Conservation (phyloP, 2,888 invertebrate species). For the Leucoptera coffeella region DNA sequence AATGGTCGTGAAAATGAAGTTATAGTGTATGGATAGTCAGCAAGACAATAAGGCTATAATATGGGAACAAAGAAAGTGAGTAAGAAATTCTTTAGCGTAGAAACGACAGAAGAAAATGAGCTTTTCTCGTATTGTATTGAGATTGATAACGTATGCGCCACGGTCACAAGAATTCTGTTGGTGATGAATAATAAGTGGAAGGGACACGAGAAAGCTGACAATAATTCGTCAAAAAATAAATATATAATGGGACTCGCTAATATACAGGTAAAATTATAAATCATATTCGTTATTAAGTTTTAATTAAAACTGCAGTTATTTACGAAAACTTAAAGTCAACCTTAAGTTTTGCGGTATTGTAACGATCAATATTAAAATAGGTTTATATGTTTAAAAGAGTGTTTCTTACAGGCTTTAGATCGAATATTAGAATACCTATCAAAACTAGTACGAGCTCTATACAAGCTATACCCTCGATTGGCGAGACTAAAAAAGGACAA, state of each 20-base stretch:
- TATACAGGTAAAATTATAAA: constrained; percentile 38
- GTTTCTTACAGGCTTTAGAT: constrained; percentile 52
- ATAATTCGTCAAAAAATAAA: constrained; percentile 30
- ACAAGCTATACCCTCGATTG: constrained; percentile 43
- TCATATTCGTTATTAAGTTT: no score
- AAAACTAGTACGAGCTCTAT: constrained; percentile 45
- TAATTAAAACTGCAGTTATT: neutral
- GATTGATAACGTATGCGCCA: constrained; percentile 40
- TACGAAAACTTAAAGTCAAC: neutral
- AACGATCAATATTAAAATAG: no score
- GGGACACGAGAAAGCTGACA: constrained; percentile 15
- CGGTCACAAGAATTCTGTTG: constrained; percentile 33
- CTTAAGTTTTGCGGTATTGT: no score
- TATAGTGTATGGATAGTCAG: no score
- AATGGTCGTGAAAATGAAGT: no score
- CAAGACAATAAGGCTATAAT: no score
- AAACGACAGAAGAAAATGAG: constrained; percentile 39
- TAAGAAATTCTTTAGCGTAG: constrained; percentile 51
- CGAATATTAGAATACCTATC: constrained; percentile 48
- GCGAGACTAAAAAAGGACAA: constrained; percentile 36
- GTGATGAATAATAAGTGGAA: constrained; percentile 46
- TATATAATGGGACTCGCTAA: constrained; percentile 45
- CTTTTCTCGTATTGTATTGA: constrained; percentile 44
- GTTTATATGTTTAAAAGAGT: no score
- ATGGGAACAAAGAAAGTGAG: no score